These are phyloP conservation scores for Drosophila aff. DNA, from an alignment of 1,140 invertebrate species.

Conservation along the genomic window DNA sequence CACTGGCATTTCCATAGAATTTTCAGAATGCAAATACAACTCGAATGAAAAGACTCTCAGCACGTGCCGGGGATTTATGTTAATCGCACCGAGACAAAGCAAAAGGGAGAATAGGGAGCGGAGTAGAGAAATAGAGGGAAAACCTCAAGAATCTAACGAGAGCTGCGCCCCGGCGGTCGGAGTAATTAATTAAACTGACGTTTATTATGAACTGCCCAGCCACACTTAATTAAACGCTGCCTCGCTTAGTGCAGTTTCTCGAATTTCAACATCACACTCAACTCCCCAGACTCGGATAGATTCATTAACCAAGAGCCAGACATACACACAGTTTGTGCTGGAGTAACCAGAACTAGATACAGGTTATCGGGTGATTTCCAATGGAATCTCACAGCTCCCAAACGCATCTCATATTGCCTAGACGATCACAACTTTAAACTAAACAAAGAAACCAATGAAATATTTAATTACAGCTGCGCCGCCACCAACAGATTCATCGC, in stretches of 20 bases:
- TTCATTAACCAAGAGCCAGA: neutral
- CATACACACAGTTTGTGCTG: too few species aligned
- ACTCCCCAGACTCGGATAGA: neutral
- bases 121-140: neutral
- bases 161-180: constrained; percentile 5
- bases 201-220: constrained; percentile 35
- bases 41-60: constrained; percentile 12
- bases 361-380: neutral
- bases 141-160: constrained; percentile 26
- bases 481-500: constrained; percentile 12
- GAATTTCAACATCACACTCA: neutral
- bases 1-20: constrained; percentile 36
- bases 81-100: constrained; percentile 35
- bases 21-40: constrained; percentile 48
- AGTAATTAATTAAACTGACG: constrained; percentile 21
- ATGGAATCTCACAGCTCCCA: neutral
- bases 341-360: neutral
- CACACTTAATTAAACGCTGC: constrained; percentile 21
- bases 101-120: neutral
- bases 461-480: constrained; percentile 5
- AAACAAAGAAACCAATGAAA: constrained; percentile 3
- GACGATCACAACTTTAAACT: neutral
- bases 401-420: neutral
- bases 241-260: constrained; percentile 16
- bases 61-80: constrained; percentile 55